Base-by-base conservation (phyloP, 2,888 invertebrate genomes). In the Lepas anatifera region DNA sequence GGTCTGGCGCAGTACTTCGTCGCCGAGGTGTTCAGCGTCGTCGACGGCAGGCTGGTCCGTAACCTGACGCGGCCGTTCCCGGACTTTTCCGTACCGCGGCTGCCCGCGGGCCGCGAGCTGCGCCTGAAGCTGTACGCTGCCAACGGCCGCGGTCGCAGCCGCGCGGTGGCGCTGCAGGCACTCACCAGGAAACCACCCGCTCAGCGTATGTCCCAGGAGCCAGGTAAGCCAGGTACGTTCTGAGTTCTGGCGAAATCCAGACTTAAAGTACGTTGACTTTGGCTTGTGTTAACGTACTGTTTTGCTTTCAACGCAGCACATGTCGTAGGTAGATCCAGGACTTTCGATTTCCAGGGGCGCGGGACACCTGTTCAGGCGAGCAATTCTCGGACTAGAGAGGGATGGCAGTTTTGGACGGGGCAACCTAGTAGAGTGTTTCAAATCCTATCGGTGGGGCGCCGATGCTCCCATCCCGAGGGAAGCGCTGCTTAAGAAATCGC, bases 1-100 rank as follows among this genome's bases (percentile, higher is more conserved):
- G 70, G 70, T 8, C 70, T 70, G n/a, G 18, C 48, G n/a, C 70
- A 70, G 64, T 52, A 50, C 64, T 70, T 70, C 35, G 69, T 70
- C 35, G 41, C 67, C 37, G 70, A 70, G 50, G 46, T 70, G 48
- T 69, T 35, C 41, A 46, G 43, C 39, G 29, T 35, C 41, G 32
- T 35, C 10, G 69, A 46, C 41, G 35, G 16, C 16, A 6, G 16
- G 10, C 52, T 52, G 52, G 16, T 52, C 13, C 52, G 52, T 13
- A 52, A 52, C 52, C 13, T 52, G 16, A 52, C 52, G 16, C 52
- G 29, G 1, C 52, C 52, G 29, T 52, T 52, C 16, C 52, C 52
- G 3, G 52, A 52, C 27, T 52, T 52, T 18, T 11, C 29, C 25
- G 52, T 52, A 29, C 16, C 29, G 29, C 27, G 29, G 27, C 52